These are phyloP conservation scores for Fopius arisanus DNA, from an alignment of 1,140 invertebrate species.

Conservation along the genomic window DNA sequence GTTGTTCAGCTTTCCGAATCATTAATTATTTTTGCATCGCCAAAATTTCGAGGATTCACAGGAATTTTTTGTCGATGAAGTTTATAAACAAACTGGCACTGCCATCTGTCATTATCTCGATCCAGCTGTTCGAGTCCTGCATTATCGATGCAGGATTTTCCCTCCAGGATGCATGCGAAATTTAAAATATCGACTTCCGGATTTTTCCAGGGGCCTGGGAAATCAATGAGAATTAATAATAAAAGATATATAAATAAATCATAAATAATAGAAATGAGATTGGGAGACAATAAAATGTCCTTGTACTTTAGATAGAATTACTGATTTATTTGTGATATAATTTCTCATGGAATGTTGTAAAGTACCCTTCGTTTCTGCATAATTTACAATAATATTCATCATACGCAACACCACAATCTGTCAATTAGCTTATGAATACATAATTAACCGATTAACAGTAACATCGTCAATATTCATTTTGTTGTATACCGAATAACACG, in stretches of 20 bases:
- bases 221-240: no score
- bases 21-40: no score
- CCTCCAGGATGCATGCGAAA: no score
- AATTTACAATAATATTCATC: background rate
- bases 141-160: no score
- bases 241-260: no score
- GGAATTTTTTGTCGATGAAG: no score
- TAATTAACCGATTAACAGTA: constrained; percentile 13
- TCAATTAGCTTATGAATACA: background rate
- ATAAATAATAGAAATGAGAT: no score
- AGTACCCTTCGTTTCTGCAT: background rate
- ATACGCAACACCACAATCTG: background rate
- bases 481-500: background rate
- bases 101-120: background rate
- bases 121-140: background rate
- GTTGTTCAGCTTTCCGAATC: no score
- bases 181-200: no score
- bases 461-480: background rate
- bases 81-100: background rate
- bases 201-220: no score
- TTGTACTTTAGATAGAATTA: background rate
- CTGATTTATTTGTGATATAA: constrained; percentile 1
- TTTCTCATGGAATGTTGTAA: constrained; percentile 14
- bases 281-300: background rate
- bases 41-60: no score